Evolutionary conservation across 1,140 invertebrate genomes (phyloP), one percentile per base, ranked within the genome.

Genomic region (Trichomalopsis sarcophagae): DNA sequence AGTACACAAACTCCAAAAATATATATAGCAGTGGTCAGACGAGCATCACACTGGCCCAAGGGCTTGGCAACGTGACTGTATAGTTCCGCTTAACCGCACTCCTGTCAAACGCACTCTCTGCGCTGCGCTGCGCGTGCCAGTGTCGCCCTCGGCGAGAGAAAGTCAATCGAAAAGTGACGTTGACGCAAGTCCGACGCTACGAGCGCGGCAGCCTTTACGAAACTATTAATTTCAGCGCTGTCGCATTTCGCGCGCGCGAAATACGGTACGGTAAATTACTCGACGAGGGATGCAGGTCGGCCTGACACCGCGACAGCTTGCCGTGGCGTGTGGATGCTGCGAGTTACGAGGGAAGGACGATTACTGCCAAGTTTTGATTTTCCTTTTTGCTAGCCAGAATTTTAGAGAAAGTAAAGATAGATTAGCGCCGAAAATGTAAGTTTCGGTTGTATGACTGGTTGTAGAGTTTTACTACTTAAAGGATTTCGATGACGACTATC

Each of bases 51-150:
- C 40, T 44, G 9, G 40, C 40, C 40, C 40, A 44, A 66, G 62
- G 62, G 62, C 17, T 21, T 5, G 62, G 11, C 62, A 11, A 66
- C 62, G 62, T 5, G 62, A 17, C 5, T 44, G 40, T 10, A 44
- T 44, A 66, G n/a, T n/a, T 66, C 17, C 7, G 44, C 30, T 87
- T 87, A 87, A 86, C 87, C 81, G 73, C 80, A 62, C 27, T 80
- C 40, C 87, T 86, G 87, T 86, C 86, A 88, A 86, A 88, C 30
- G 82, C 87, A 88, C 77, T 47, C 27, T 47, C 66, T 23, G 69
- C 44, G 21, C 23, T 47, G 13, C 55, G 0, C n/a, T 74, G 0
- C 30, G 40, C 40, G 13, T 17, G 66, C 14, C 27, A 14, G 44
- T 68, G 40, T 84, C 74, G 79, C 79, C 55, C 33, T 69, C 44